These are phyloP conservation scores for Trichogramma pretiosum DNA, from an alignment of 1,140 invertebrate species.

Conservation along the genomic window DNA sequence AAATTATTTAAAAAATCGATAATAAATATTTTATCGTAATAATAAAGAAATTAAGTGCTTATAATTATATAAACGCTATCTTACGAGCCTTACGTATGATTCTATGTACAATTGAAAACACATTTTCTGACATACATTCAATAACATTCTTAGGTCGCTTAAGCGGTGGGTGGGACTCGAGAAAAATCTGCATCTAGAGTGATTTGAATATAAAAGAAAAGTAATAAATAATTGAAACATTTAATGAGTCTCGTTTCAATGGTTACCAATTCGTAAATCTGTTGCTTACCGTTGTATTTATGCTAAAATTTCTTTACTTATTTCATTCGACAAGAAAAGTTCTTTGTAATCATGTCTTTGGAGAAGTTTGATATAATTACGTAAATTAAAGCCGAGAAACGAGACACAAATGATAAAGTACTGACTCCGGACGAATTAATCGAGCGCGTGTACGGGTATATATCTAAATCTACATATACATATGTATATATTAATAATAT, in stretches of 20 bases:
- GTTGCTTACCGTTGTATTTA: constrained; percentile 10
- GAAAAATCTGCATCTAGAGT: constrained; percentile 12
- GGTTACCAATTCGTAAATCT: neutral
- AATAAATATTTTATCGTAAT: constrained; percentile 2
- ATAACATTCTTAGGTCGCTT: constrained; percentile 15
- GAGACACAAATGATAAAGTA: constrained; percentile 8
- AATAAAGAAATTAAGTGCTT: constrained; percentile 2
- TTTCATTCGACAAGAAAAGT: constrained; percentile 2
- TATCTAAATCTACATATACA: too few species aligned
- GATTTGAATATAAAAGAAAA: constrained; percentile 5
- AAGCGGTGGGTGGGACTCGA: constrained; percentile 19
- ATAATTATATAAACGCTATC: constrained; percentile 7
- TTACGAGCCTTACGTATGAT: constrained; percentile 16
- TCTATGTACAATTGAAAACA: constrained; percentile 14
- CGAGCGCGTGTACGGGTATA: too few species aligned
- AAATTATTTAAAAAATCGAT: neutral
- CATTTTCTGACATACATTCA: constrained; percentile 1
- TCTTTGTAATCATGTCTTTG: constrained; percentile 19
- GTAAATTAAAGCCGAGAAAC: constrained; percentile 9
- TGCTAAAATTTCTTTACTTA: constrained; percentile 8
- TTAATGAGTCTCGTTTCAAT: constrained; percentile 4
- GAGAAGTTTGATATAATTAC: constrained; percentile 9
- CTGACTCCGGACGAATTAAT: constrained; percentile 6
- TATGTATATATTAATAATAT: too few species aligned
- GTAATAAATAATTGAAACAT: constrained; percentile 1